Percentiles rank a stretch among this genome's conserved stretches.
These are phyloP conservation scores for Calameuta pallipes DNA, from an alignment of 2,888 invertebrate species.

Conservation along the genomic window DNA sequence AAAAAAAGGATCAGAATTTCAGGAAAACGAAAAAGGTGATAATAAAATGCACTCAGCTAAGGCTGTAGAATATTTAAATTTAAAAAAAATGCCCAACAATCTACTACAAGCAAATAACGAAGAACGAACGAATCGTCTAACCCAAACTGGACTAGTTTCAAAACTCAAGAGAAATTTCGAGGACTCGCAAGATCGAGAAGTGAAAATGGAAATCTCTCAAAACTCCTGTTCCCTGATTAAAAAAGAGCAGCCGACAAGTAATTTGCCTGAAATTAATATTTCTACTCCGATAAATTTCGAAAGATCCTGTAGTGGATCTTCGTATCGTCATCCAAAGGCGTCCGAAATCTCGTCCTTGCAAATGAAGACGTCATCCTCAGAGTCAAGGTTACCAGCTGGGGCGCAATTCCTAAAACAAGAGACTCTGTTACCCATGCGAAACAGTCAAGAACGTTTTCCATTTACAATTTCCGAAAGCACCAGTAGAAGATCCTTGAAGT, in stretches of 20 bases:
- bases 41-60: neutral
- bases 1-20: neutral
- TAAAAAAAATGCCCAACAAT: neutral
- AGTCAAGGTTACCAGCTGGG: neutral
- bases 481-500: slow-evolving; percentile 28
- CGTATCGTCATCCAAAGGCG: neutral
- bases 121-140: neutral
- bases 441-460: slow-evolving; percentile 46
- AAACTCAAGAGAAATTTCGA: neutral
- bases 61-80: neutral
- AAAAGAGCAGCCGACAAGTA: neutral
- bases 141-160: neutral
- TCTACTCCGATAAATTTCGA: neutral
- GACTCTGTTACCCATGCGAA: neutral
- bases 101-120: neutral
- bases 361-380: slow-evolving; percentile 1
- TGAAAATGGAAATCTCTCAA: neutral
- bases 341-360: neutral
- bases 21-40: too few species aligned
- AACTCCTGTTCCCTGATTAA: neutral
- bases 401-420: slow-evolving; percentile 16
- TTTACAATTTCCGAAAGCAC: slow-evolving; percentile 48
- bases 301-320: neutral
- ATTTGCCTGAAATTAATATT: neutral
- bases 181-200: neutral